A percentile compares a stretch with the other conserved stretches of the same genome.
phyloP scores from a whole-genome alignment of 2,797 vertebrate species.

The Cetoscarus ocellatus region DNA sequence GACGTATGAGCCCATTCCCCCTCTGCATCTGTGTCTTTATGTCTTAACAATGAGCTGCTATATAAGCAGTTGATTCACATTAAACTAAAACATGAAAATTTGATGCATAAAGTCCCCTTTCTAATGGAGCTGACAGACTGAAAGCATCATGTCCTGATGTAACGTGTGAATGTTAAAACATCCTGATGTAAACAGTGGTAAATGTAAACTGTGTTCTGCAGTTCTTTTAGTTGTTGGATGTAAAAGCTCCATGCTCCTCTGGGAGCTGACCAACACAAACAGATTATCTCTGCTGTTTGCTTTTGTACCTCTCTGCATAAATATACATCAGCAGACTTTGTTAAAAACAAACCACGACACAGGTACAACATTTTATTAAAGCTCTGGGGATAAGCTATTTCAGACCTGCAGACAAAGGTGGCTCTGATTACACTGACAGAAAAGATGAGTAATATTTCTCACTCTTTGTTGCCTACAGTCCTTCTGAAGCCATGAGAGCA shows the following conservation, averaged over 20 bases:
- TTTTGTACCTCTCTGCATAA: neutral
- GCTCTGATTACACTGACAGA: neutral
- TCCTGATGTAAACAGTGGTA: neutral
- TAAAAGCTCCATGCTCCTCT: neutral
- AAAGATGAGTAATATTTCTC: too few species aligned
- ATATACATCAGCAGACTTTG: neutral
- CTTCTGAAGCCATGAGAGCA: too few species aligned
- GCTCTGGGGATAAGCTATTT: neutral
- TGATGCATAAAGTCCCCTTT: neutral
- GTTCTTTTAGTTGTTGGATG: too few species aligned
- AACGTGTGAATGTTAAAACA: too few species aligned
- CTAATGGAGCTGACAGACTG: neutral
- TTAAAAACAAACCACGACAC: neutral
- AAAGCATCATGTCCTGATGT: too few species aligned
- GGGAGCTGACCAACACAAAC: constrained; percentile 1
- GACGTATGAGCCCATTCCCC: too few species aligned
- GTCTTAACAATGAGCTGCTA: too few species aligned
- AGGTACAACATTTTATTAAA: neutral
- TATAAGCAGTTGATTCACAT: neutral
- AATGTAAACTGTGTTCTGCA: too few species aligned
- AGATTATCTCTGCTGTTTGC: neutral
- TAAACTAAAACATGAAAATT: too few species aligned
- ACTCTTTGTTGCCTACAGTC: too few species aligned
- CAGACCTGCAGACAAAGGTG: neutral
- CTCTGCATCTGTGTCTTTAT: too few species aligned